Conservation (phyloP, 2,113 vertebrate species). For the Casuarius casuarius region DNA sequence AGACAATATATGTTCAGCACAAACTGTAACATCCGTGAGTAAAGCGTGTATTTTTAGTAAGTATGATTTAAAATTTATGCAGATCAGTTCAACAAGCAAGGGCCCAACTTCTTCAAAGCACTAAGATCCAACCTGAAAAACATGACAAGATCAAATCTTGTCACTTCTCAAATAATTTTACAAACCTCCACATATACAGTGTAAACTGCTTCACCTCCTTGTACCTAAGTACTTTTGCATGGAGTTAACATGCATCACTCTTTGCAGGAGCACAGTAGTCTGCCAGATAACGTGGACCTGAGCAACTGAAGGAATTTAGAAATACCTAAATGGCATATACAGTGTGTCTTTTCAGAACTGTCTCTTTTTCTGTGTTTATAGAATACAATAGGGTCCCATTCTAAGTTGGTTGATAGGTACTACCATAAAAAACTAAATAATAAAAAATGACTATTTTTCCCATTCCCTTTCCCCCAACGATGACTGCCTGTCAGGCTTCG, state of each 20-base stretch:
- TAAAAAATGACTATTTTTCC: background rate
- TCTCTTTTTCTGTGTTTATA: background rate
- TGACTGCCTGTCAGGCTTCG: background rate
- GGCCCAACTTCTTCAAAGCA: constrained; percentile 49
- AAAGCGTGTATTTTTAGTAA: background rate
- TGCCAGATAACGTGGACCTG: background rate
- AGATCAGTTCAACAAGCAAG: background rate
- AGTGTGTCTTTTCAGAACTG: background rate
- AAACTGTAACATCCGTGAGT: background rate
- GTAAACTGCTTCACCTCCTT: background rate
- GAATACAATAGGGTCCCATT: background rate
- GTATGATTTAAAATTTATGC: constrained; percentile 27
- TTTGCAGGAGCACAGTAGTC: fast-evolving
- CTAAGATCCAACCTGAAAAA: background rate
- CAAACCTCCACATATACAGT: background rate
- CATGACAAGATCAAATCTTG: background rate
- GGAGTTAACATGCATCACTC: background rate
- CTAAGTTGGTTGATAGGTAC: background rate
- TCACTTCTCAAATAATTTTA: background rate
- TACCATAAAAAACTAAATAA: background rate
- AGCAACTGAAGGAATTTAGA: background rate
- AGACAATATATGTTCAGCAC: constrained; percentile 6
- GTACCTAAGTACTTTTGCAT: background rate
- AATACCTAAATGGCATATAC: background rate
- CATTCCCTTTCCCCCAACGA: fast-evolving